Evolutionary conservation across 2,888 invertebrate genomes (phyloP), one percentile per base, ranked within the genome.

Genomic region (Cynaeus angustus): DNA sequence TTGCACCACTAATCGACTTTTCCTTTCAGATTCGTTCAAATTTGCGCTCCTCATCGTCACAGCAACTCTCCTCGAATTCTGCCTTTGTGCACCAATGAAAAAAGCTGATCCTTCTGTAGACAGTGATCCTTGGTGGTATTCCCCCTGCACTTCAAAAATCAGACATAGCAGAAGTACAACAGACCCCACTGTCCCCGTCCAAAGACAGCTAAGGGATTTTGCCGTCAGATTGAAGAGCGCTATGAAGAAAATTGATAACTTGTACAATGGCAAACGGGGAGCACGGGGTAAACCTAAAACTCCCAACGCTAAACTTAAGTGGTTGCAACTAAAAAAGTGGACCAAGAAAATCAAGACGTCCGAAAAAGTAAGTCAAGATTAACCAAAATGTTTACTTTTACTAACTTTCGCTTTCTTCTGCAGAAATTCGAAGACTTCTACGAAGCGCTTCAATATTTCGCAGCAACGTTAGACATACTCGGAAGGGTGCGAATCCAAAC

Each of bases 401-500:
- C 52, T 21, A 41, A 38, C 26, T 58, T 41, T 12, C n/a, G 7
- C 14, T 21, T 41, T 30, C 16, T 28, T 41, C 10, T 26, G 28
- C 58, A 58, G 58, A 45, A 89, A 67, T 86, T 90, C 77, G 88
- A 89, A 59, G 87, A 86, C 74, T 86, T 91, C 41, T 88, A 90
- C 85, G 87, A 85, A 41, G 83, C 86, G 1, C 82, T 88, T n/a
- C 85, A 87, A 74, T 83, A 84, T 77, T 87, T 86, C 78, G 86
- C 86, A 14, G 84, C 86, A 7, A 87, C 87, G n/a, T 85, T 88
- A 66, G 83, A 87, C 62, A 81, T 84, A 65, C 80, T 88, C 37
- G 75, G 79, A 65, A 72, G 79, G 30, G 83, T 85, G 76, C 84
- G 86, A 75, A 85, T 85, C 65, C 84, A 83, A 73, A 86, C 48